Conservation (phyloP, 2,113 vertebrate species). For the Meriones unguiculatus region DNA sequence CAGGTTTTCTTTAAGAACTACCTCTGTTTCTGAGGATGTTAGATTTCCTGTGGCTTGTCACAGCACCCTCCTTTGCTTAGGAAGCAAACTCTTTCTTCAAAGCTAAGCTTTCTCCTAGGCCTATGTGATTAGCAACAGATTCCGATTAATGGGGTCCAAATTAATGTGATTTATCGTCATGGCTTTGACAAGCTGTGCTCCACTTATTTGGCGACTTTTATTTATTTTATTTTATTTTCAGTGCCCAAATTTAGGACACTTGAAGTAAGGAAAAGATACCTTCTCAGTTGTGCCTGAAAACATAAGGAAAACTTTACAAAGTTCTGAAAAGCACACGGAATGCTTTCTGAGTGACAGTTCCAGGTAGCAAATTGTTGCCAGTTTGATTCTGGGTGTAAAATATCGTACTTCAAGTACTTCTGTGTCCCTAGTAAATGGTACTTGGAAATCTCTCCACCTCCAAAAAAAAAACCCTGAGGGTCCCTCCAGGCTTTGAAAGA, state of each 20-base stretch:
- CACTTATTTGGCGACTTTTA: neutral
- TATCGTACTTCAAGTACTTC: neutral
- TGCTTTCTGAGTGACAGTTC: too few species aligned
- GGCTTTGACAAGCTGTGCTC: conserved; percentile 34
- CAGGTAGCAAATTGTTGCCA: fast-evolving
- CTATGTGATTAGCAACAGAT: conserved; percentile 48
- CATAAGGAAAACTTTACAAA: neutral
- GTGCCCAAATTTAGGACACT: conserved; percentile 59
- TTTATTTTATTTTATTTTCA: neutral
- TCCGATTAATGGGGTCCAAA: conserved; percentile 57
- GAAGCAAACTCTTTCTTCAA: conserved; percentile 67
- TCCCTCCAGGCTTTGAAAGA: neutral
- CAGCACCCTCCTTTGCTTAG: conserved; percentile 59
- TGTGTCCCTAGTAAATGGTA: neutral
- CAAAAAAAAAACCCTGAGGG: too few species aligned
- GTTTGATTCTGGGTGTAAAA: fast-evolving
- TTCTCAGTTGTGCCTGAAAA: neutral
- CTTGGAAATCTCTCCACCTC: neutral
- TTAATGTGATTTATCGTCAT: conserved; percentile 62
- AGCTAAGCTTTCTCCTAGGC: conserved; percentile 59
- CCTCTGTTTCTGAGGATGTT: conserved; percentile 41
- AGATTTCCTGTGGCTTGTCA: neutral
- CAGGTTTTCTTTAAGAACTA: neutral
- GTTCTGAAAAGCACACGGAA: neutral
- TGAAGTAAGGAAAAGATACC: neutral